Base-by-base conservation (phyloP, 1,140 invertebrate species). In the Mizuhopecten yessoensis region DNA sequence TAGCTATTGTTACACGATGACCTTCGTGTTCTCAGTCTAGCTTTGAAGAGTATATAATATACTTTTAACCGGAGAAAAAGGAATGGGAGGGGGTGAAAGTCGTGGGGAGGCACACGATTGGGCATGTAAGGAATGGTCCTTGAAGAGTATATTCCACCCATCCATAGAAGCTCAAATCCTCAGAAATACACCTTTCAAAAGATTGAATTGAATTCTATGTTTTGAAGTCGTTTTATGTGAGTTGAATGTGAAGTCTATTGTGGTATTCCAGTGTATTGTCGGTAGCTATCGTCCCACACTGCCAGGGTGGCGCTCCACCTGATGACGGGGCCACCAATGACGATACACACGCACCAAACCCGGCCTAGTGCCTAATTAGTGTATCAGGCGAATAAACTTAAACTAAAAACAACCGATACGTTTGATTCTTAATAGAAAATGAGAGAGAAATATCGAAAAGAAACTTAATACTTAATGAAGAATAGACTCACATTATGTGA, bases 211-310 rank as follows among this genome's bases (percentile, higher is more conserved):
- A 75, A 75, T 75, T 75, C 17, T 29, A 75, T 1, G n/a, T 75
- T 75, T 75, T 75, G 57, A 75, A 75, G 57, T 75, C 57, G 45
- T 75, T 75, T 13, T 75, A 75, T 75, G 0, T n/a, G 57, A 75
- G n/a, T 75, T 75, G 57, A 75, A 29, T 75, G 57, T 75, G 23
- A 75, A 9, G 5, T 23, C 5, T 75, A 75, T 75, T 75, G 57
- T 75, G 57, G 23, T 75, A 75, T 0, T n/a, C 17, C 20, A 3
- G 57, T 29, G n/a, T 75, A 29, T 75, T 75, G 57, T 75, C 9
- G 9, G n/a, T 75, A 29, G 0, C 57, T 17, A 75, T 75, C 57
- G 57, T 20, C 42, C 9, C 17, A 45, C 42, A 9, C 42, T 45
- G 42, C 42, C 42, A 45, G 42, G 57, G 57, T 75, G 57, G 57